Conservation (phyloP, 2,113 vertebrate species). For the Dasyornis broadbenti region DNA sequence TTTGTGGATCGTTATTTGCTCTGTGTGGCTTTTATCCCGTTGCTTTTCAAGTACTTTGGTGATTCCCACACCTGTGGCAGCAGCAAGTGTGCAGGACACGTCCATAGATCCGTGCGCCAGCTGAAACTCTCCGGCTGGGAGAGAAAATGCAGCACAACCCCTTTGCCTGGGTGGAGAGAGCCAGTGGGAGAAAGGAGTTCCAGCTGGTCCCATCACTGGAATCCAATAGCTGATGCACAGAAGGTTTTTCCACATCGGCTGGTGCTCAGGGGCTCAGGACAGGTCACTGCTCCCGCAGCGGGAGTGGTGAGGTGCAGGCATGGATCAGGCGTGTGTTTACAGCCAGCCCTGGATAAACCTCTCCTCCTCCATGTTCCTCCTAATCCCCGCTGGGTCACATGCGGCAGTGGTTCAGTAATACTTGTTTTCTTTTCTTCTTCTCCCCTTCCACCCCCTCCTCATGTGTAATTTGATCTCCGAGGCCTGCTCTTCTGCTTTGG, state of each 20-base stretch:
- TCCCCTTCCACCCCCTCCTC: constrained; percentile 64
- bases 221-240: neutral
- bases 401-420: constrained; percentile 27
- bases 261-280: neutral
- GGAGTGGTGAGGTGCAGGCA: neutral
- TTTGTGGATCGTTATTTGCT: neutral
- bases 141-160: neutral
- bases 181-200: neutral
- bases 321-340: neutral
- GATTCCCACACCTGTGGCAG: neutral
- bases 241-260: neutral
- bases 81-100: accelerated
- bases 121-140: neutral
- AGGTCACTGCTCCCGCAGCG: neutral
- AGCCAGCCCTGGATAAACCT: neutral
- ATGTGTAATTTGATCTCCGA: constrained; percentile 71
- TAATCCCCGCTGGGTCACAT: constrained; percentile 48
- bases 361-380: neutral
- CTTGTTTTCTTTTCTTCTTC: constrained; percentile 68
- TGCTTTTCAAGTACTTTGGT: neutral
- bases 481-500: constrained; percentile 69
- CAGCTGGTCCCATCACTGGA: neutral
- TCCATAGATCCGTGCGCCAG: accelerated
- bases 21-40: neutral
- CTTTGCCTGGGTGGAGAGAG: neutral